Base-by-base conservation (phyloP, 2,113 vertebrate genomes). In the Phainopepla nitens region DNA sequence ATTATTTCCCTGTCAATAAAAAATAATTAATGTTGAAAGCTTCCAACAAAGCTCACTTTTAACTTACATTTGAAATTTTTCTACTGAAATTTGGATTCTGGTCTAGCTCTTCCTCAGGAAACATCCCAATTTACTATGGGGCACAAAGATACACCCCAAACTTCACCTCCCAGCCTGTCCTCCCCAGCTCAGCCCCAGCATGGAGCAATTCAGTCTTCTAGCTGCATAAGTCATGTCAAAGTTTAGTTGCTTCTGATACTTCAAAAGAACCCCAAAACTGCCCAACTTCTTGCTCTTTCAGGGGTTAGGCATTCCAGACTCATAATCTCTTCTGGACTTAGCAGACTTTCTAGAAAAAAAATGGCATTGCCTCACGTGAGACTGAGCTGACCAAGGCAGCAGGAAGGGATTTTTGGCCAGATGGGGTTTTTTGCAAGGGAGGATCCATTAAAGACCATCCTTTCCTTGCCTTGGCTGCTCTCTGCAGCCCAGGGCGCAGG, bases 311-410 rank as follows among this genome's bases (percentile, higher is more conserved):
- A 35, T 75, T 80, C 27, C 29, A 53, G 54, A 57, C 13, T 86
- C 19, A 19, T 49, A 28, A 61, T 13, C 31, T 29, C 17, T 42
- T 45, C 50, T 39, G 60, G 22, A 77, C 1, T 45, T 65, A 54
- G 68, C 58, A 90, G 53, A 28, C 6, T 80, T 73, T 13, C 50
- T 36, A 39, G 45, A 61, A 83, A 86, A 86, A 25, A 65, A 69
- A 57, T 19, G 13, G 3, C 33, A 8, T 17, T 86, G 10, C 8
- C 39, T 76, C 22, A 22, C 0, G 0, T 31, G 31, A 64, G 7
- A 3, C 61, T 31, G 44, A 71, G 19, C 9, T 64, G 57, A 76
- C 44, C 35, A 76, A 53, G 36, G 9, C 76, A 57, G 13, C n/a
- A 66, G 45, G 23, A 39, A 72, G 57, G 8, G 42, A 58, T 47